Base-by-base conservation (phyloP, 2,113 vertebrate genomes). In the Verasper variegatus region DNA sequence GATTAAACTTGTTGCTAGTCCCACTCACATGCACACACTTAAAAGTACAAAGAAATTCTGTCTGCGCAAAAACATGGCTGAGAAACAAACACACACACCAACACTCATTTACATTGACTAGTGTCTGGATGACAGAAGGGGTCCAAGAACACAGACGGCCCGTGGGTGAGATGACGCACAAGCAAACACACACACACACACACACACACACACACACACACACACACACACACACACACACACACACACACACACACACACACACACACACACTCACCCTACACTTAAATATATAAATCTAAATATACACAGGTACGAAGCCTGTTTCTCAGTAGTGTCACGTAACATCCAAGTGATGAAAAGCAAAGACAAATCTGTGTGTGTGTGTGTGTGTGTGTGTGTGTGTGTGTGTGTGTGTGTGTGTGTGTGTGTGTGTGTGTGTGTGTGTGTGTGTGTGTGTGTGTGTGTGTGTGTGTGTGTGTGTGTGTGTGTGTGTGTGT, bases 161-260 rank as follows among this genome's bases (percentile, higher is more conserved):
- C 5, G 86, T 88, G 87, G 88, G 88, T 86, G 87, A 81, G 81
- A 88, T 90, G 86, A 90, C 64, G 74, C 86, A 90, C 70, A 80
- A 42, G 21, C 23, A 5, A 26, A 11, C 24, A 10, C 59, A 68
- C 54, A 52, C 45, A 60, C 61, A 58, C 3, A 27, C n/a, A n/a
- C n/a, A n/a, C n/a, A n/a, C n/a, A n/a, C n/a, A 2, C 24, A 24
- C 24, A 24, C 24, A 2, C 47, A 23, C 57, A 45, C 55, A 70
- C 58, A 59, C 51, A 75, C 55, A 58, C 65, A 76, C 75, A 54
- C 52, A 52, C 45, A 60, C 61, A 58, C 3, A 27, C n/a, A n/a
- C n/a, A n/a, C n/a, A n/a, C n/a, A n/a, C n/a, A 2, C 24, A 24
- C 24, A 24, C 24, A 2, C 47, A 23, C 57, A 45, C 55, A 70